Evolutionary conservation across 2,797 vertebrate species (phyloP).

Genomic region (Pogoniulus pusillus): DNA sequence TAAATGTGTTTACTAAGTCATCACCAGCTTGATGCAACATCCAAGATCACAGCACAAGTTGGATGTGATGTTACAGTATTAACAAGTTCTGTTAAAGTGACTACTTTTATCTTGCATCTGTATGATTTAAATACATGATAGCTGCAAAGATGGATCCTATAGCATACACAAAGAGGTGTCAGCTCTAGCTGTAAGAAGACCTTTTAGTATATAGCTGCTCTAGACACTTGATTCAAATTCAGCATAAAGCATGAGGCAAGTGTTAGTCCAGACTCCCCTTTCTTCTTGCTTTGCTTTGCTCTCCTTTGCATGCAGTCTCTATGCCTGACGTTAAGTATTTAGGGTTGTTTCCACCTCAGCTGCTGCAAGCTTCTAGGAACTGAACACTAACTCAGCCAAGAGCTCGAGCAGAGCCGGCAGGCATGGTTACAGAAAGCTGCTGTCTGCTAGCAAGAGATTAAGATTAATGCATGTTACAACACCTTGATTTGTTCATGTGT

Average conservation of each 20-base stretch:
- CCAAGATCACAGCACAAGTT: not conserved
- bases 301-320: accelerated
- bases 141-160: not conserved
- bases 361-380: not conserved
- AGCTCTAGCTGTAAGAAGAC: not conserved
- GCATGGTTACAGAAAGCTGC: not conserved
- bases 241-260: not conserved
- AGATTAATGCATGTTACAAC: not conserved
- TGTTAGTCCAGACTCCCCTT: not conserved
- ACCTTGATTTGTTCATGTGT: not conserved
- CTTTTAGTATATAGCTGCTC: not conserved
- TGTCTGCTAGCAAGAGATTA: not conserved
- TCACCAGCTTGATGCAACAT: not conserved
- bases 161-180: not conserved
- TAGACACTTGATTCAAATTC: not conserved
- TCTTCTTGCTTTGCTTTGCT: not conserved
- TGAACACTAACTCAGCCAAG: not conserved
- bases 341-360: not conserved
- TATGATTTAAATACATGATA: not conserved
- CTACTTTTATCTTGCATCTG: not conserved
- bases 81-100: not conserved
- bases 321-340: accelerated
- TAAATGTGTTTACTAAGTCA: not conserved
- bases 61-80: not conserved
- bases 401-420: accelerated